A percentile compares a stretch with the other conserved stretches of the same genome.
Evolutionary conservation across 2,797 vertebrate genomes (phyloP).

Genomic region (Microctenopoma steveboyesi): DNA sequence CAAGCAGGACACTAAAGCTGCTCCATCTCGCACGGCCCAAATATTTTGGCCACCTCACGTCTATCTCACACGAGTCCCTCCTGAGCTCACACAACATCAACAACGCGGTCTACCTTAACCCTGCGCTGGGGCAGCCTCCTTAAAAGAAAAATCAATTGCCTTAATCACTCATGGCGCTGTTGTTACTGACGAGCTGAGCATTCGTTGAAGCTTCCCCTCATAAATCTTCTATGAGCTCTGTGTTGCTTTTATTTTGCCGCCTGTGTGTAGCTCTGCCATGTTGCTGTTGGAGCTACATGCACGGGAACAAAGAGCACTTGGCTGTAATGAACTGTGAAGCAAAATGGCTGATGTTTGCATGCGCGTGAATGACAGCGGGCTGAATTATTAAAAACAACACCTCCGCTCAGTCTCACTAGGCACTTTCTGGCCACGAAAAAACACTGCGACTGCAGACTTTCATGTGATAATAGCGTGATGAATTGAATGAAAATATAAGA

Average conservation of each 20-base stretch:
- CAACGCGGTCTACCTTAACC: constrained; percentile 27
- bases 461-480: background rate
- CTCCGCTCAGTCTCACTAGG: constrained; percentile 13
- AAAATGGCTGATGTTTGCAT: constrained; percentile 80
- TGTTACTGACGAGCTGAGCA: constrained; percentile 42
- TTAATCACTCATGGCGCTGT: constrained; percentile 44
- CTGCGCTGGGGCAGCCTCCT: constrained; percentile 30
- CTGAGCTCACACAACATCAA: constrained; percentile 3
- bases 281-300: constrained; percentile 52
- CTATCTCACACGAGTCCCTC: background rate
- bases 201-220: constrained; percentile 41
- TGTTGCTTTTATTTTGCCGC: constrained; percentile 40
- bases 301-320: constrained; percentile 75
- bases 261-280: constrained; percentile 57
- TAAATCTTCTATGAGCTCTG: constrained; percentile 51
- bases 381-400: constrained; percentile 66
- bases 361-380: constrained; percentile 65
- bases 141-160: constrained; percentile 36
- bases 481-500: background rate
- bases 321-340: constrained; percentile 74
- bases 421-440: constrained; percentile 20
- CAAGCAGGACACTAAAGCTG: constrained; percentile 26
- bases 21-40: constrained; percentile 48
- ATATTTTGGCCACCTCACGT: constrained; percentile 41
- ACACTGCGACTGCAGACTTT: background rate